Conservation (phyloP, 2,888 invertebrate species). For the Folsomia manolachei region DNA sequence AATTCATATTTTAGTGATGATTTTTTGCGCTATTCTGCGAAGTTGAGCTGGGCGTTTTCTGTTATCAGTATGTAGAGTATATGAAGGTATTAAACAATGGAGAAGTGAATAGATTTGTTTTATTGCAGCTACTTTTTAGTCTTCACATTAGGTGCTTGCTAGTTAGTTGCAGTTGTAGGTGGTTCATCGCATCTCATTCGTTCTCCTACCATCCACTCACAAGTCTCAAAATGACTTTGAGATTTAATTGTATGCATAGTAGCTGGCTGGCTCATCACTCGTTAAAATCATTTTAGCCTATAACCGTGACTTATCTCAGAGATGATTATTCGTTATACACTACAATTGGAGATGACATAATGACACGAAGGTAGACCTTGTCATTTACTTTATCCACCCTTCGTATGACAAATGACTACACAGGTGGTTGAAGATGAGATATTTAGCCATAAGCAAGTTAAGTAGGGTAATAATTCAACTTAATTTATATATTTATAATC, state of each 20-base stretch:
- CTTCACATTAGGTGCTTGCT: too few species aligned
- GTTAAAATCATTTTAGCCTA: background rate
- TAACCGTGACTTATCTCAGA: background rate
- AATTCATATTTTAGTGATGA: too few species aligned
- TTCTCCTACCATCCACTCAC: background rate
- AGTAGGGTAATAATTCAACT: too few species aligned
- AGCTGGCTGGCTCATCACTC: background rate
- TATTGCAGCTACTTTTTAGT: conserved; percentile 25
- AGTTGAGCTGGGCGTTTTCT: conserved; percentile 36
- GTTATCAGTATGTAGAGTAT: conserved; percentile 30
- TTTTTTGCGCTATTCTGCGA: too few species aligned
- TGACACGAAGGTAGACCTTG: background rate
- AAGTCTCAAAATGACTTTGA: background rate
- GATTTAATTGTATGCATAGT: background rate
- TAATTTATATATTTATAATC: too few species aligned
- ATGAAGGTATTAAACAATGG: conserved; percentile 34
- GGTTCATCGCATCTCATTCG: conserved; percentile 2
- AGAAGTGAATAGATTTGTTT: conserved; percentile 37
- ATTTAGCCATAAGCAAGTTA: too few species aligned
- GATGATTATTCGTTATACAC: background rate
- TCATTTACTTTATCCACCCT: too few species aligned
- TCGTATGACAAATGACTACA: too few species aligned
- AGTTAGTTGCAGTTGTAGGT: conserved; percentile 17
- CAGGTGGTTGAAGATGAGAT: too few species aligned
- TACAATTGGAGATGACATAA: conserved; percentile 9